These are phyloP conservation scores for Crambe crambe DNA, from an alignment of 37 sponge, comb jelly and placozoan genomes.

Conservation along the genomic window DNA sequence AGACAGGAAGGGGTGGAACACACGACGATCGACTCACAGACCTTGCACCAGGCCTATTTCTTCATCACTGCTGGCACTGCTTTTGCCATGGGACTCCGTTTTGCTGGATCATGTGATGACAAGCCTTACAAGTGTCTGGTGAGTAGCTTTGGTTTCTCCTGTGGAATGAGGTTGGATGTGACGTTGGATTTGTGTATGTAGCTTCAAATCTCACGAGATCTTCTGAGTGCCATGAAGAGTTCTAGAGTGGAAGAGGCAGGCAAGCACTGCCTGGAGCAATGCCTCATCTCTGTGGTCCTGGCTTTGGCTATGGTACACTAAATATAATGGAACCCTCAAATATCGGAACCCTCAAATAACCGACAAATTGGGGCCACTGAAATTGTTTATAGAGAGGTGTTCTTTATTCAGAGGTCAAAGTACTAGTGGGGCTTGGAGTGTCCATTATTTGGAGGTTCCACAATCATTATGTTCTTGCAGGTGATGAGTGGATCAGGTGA, in stretches of 20 bases:
- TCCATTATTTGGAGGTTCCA: too few relatives aligned
- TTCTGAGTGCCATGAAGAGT: background rate
- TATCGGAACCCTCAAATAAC: too few relatives aligned
- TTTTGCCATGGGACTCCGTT: conserved; percentile 79
- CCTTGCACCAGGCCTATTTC: conserved; percentile 48
- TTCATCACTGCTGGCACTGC: conserved; percentile 83
- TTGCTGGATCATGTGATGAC: conserved; percentile 80
- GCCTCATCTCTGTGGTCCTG: conserved; percentile 29
- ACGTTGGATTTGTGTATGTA: background rate
- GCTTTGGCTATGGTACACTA: conserved; percentile 60
- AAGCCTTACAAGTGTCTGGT: conserved; percentile 62
- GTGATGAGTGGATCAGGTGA: conserved; percentile 93
- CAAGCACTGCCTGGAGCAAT: conserved; percentile 57
- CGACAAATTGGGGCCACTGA: too few relatives aligned
- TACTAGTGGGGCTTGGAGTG: too few relatives aligned
- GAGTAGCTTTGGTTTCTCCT: conserved; percentile 8
- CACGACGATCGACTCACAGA: conserved; percentile 24
- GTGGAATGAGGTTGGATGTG: background rate
- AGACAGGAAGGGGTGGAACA: background rate
- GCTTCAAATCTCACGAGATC: background rate
- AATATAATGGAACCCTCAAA: background rate
- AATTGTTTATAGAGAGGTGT: too few relatives aligned
- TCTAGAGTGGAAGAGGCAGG: conserved; percentile 15
- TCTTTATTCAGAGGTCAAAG: too few relatives aligned
- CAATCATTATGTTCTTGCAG: conserved; percentile 36